phyloP scores from a whole-genome alignment of 1,140 invertebrate genomes.

The Meloidogyne chitwoodi region DNA sequence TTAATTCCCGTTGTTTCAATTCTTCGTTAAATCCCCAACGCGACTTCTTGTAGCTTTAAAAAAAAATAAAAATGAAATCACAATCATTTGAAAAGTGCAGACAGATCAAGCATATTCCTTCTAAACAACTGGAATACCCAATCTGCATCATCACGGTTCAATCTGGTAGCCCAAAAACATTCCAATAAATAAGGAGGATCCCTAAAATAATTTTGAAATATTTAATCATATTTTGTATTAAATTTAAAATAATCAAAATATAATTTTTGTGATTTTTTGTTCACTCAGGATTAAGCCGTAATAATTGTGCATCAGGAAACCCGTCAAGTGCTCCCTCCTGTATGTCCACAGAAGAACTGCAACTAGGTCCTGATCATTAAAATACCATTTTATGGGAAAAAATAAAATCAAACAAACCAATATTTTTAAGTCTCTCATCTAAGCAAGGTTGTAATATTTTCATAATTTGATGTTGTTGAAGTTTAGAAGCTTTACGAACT shows the following conservation, averaged over 20 bases:
- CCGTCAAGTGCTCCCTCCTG: background rate
- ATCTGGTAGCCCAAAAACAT: slow-evolving; percentile 8
- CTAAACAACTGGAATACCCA: slow-evolving; percentile 15
- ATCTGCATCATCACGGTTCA: background rate
- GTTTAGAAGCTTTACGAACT: slow-evolving; percentile 10
- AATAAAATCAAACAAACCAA: background rate
- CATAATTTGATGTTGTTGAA: slow-evolving; percentile 11
- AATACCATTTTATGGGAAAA: background rate
- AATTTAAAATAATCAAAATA: background rate
- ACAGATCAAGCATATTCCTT: slow-evolving; percentile 12
- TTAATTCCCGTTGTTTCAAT: background rate
- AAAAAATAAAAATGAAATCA: background rate
- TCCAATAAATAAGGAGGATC: slow-evolving; percentile 5
- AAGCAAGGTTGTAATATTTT: background rate
- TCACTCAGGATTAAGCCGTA: background rate
- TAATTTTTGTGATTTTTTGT: background rate
- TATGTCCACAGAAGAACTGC: background rate
- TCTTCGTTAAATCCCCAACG: background rate
- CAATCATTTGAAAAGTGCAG: background rate
- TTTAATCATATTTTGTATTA: background rate
- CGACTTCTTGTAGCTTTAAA: background rate
- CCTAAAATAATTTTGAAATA: background rate
- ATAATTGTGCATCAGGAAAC: background rate
- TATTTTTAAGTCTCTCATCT: background rate
- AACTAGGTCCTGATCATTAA: background rate